Base-by-base conservation (phyloP, 2,113 vertebrate genomes). In the Podarcis muralis region DNA sequence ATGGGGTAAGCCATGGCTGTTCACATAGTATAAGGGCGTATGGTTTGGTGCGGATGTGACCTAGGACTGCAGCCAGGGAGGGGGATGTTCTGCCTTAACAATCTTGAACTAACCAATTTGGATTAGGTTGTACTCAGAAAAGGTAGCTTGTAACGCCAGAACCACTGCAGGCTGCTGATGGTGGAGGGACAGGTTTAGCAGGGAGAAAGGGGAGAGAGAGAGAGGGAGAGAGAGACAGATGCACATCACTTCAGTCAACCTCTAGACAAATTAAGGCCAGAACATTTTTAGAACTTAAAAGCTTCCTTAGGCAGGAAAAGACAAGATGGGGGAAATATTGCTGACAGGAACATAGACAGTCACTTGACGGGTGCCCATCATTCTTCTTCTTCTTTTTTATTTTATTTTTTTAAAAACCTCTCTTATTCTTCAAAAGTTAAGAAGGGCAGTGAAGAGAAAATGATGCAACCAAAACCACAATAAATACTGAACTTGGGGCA, bases 241-340 rank as follows among this genome's bases (percentile, higher is more conserved):
- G 84, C 66, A 81, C 57, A 62, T 76, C 77, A 48, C 75, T 77
- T 84, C 84, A 68, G 6, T 79, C 40, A 78, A 9, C 76, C 3
- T 22, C 77, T 62, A 32, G 72, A 72, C 15, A 16, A 9, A 66
- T 43, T 75, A 80, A 88, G 89, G 81, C 27, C 43, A 78, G 76
- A 68, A 86, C 27, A 13, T 79, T 85, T 82, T 65, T 25, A 86
- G 89, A 89, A 76, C 71, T 89, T 81, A 90, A 81, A 90, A 87
- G 53, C 35, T 77, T 81, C 76, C 35, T 37, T 40, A 69, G 76
- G 76, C 82, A 75, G 78, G 18, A 69, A 86, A 57, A 80, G 57
- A 87, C 35, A 81, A 88, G 65, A 83, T 69, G 93, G 66, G 7
- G 85, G 35, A 32, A 87, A 35, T 0, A 7, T 13, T 32, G 30